These are phyloP conservation scores for Lordiphosa mommai DNA, from an alignment of 1,140 invertebrate genomes.

Conservation along the genomic window DNA sequence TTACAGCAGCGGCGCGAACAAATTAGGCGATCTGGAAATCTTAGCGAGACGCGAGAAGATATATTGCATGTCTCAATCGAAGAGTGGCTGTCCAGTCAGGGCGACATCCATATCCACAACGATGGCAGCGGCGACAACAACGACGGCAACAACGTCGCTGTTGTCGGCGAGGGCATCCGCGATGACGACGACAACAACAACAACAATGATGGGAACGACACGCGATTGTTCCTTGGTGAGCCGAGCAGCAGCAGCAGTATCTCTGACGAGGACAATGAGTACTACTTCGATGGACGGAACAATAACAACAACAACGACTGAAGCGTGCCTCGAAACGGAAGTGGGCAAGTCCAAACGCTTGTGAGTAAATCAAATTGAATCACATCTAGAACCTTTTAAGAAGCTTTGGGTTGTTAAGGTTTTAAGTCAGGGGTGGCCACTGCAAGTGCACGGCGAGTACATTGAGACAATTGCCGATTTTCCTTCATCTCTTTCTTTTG, in stretches of 20 bases:
- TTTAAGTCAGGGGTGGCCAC: too few species aligned
- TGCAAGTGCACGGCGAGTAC: too few species aligned
- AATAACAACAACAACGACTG: constrained; percentile 63
- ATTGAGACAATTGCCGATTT: too few species aligned
- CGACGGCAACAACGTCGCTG: constrained; percentile 41
- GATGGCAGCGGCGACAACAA: constrained; percentile 22
- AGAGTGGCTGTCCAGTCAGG: constrained; percentile 78
- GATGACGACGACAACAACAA: constrained; percentile 21
- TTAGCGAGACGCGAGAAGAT: constrained; percentile 80
- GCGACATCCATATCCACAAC: constrained; percentile 50
- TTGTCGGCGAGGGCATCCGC: too few species aligned
- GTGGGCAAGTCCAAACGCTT: constrained; percentile 69
- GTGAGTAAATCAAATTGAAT: constrained; percentile 46
- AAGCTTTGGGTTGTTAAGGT: too few species aligned
- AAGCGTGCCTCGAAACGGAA: constrained; percentile 60
- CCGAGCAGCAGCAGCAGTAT: constrained; percentile 67
- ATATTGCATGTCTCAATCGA: constrained; percentile 80
- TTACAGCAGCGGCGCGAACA: constrained; percentile 70
- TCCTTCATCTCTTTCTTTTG: too few species aligned
- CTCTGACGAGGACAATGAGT: constrained; percentile 75
- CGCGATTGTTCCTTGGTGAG: constrained; percentile 59
- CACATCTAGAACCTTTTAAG: too few species aligned
- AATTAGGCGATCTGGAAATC: constrained; percentile 80
- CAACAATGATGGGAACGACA: constrained; percentile 39
- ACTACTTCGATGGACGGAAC: constrained; percentile 73